Evolutionary conservation across 1,140 invertebrate genomes (phyloP).

Genomic region (Delia radicum): DNA sequence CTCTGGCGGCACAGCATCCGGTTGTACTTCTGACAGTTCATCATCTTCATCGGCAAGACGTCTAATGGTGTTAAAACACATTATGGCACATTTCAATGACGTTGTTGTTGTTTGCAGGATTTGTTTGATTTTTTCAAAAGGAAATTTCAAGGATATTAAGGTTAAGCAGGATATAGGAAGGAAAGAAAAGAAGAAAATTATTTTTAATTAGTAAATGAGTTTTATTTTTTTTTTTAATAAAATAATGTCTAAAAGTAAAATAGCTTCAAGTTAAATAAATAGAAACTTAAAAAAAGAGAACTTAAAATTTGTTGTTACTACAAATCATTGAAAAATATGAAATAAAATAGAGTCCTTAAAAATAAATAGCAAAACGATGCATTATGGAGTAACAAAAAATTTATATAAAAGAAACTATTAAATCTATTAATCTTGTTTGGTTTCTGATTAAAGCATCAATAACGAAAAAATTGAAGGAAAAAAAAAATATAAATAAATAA

Average conservation of each 20-base stretch:
- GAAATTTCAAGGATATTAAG: conserved; percentile 8
- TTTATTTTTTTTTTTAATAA: no score
- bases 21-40: conserved; percentile 92
- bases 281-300: no score
- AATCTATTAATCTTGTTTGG: neutral
- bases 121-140: neutral
- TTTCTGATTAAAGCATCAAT: neutral
- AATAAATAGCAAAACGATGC: neutral
- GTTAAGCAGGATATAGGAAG: neutral
- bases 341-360: neutral
- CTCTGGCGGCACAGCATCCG: conserved; percentile 91
- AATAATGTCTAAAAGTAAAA: neutral
- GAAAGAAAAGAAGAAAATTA: neutral
- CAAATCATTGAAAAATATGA: no score
- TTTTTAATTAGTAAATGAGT: neutral
- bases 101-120: neutral
- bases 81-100: neutral
- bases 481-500: no score
- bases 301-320: no score
- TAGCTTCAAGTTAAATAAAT: neutral
- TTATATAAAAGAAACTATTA: neutral
- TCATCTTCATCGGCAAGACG: conserved; percentile 86
- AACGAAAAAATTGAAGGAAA: no score
- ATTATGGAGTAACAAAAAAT: no score
- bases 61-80: conserved; percentile 54